Evolutionary conservation across 2,797 vertebrate species (phyloP).

Genomic region (Sphenodon punctatus): DNA sequence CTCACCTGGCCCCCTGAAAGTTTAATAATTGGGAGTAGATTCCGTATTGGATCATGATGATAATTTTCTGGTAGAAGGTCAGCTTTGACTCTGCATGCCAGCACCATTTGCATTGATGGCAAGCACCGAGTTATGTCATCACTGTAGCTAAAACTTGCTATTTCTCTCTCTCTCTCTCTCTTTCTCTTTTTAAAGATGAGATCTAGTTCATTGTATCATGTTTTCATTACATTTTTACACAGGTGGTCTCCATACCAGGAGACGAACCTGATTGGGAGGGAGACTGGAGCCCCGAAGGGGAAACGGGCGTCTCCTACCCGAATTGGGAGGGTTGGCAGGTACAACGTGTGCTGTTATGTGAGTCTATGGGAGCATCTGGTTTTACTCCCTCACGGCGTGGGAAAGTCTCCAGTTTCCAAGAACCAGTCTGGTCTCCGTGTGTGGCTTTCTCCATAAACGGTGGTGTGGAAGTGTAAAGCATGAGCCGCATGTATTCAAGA

Average conservation of each 20-base stretch:
- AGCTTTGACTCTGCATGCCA: background rate
- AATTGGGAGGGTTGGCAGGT: conserved; percentile 86
- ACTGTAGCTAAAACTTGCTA: conserved; percentile 39
- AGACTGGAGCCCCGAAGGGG: conserved; percentile 84
- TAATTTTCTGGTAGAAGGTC: conserved; percentile 18
- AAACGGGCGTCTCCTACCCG: conserved; percentile 83
- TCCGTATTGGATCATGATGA: conserved; percentile 13
- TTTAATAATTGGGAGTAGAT: background rate
- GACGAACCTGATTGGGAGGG: conserved; percentile 84
- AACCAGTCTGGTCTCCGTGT: conserved; percentile 80
- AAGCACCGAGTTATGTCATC: conserved; percentile 37
- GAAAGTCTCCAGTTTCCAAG: conserved; percentile 75
- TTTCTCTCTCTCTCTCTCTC: conserved; percentile 7
- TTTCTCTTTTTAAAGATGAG: conserved; percentile 63
- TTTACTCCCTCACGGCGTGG: conserved; percentile 74
- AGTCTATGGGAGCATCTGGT: conserved; percentile 79
- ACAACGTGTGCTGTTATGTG: conserved; percentile 83
- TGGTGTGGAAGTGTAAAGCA: conserved; percentile 82
- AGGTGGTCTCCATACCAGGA: conserved; percentile 83
- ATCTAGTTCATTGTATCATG: conserved; percentile 76
- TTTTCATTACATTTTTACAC: conserved; percentile 80
- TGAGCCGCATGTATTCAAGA: conserved; percentile 77
- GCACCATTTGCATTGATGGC: conserved; percentile 6
- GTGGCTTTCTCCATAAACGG: conserved; percentile 82
- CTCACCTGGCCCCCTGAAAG: background rate